Percentiles rank a stretch among this genome's conserved stretches.
Evolutionary conservation across 1,140 invertebrate genomes (phyloP).

Genomic region (Parasteatoda tepidariorum): DNA sequence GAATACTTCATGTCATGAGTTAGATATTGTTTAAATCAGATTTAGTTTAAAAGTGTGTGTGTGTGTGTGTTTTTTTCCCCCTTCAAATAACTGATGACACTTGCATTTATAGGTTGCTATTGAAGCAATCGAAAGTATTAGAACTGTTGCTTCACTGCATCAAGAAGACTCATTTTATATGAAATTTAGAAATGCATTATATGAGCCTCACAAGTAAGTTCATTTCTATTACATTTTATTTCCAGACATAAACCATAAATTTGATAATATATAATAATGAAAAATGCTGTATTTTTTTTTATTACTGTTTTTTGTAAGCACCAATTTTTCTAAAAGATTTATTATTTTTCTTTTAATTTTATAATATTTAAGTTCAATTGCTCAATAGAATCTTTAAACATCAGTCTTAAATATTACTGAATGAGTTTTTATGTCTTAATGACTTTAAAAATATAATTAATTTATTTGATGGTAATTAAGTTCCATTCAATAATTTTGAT

Average conservation of each 20-base stretch:
- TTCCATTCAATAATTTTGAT: too few relatives aligned
- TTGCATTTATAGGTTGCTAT: constrained; percentile 68
- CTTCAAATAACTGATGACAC: neutral
- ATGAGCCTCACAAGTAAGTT: constrained; percentile 53
- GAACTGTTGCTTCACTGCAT: constrained; percentile 72
- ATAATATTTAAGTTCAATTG: too few relatives aligned
- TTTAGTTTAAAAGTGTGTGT: too few relatives aligned
- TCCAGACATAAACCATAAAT: neutral
- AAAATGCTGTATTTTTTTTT: too few relatives aligned
- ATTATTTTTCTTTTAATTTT: neutral
- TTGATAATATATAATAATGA: too few relatives aligned
- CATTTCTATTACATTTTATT: neutral
- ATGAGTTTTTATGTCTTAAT: too few relatives aligned
- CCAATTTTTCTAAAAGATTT: neutral
- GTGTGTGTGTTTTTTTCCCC: neutral
- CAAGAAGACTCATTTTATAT: constrained; percentile 69
- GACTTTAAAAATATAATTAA: too few relatives aligned
- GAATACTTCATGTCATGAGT: too few relatives aligned
- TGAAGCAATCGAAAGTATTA: constrained; percentile 72
- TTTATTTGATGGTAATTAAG: too few relatives aligned
- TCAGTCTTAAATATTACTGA: too few relatives aligned
- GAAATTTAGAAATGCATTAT: constrained; percentile 65
- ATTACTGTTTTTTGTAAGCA: neutral
- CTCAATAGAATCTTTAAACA: neutral
- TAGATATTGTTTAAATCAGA: too few relatives aligned